Evolutionary conservation across 2,113 vertebrate genomes (phyloP), one percentile per base, ranked within the genome.

Genomic region (Scopus umbretta): DNA sequence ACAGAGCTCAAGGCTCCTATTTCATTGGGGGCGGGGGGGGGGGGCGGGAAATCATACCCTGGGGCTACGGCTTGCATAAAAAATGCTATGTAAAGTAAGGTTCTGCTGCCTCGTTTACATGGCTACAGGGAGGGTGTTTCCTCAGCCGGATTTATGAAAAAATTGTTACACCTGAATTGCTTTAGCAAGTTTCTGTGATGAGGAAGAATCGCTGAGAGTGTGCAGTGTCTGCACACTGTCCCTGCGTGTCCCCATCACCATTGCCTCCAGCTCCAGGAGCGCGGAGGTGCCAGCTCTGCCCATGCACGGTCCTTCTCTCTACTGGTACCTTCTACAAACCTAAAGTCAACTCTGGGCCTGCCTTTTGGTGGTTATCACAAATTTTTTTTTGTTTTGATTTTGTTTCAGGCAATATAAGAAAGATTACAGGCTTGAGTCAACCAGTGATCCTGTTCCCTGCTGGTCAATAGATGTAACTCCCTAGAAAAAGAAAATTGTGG

Each of bases 401-500:
- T 52, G 38, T 97, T 97, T 94, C 88, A 97, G 97, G 58, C 53
- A 71, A 86, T 25, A 61, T 66, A 94, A 63, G 91, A 95, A 84
- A 52, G 84, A 95, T 91, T 92, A 95, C 72, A 97, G 96, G 47
- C 70, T 94, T 6, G 92, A 94, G 52, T 75, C 93, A 55, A 23
- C 26, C 32, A 53, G 12, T 26, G 76, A 74, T 43, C 25, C 53
- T n/a, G 17, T 95, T 91, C 29, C 45, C 65, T 96, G 96, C 85
- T 97, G 95, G 96, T 83, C 87, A 25, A 12, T 96, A 76, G 10
- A 78, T 25, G 10, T 94, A 72, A 73, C 29, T 70, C 32, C 58
- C 59, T 96, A 94, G 76, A 15, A 72, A 62, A 74, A 23, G 40
- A 50, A 4, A 45, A 4, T 25, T 63, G 45, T 42, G 34, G 56